Conservation (phyloP, 2,797 vertebrate species). For the Podarcis lilfordi region DNA sequence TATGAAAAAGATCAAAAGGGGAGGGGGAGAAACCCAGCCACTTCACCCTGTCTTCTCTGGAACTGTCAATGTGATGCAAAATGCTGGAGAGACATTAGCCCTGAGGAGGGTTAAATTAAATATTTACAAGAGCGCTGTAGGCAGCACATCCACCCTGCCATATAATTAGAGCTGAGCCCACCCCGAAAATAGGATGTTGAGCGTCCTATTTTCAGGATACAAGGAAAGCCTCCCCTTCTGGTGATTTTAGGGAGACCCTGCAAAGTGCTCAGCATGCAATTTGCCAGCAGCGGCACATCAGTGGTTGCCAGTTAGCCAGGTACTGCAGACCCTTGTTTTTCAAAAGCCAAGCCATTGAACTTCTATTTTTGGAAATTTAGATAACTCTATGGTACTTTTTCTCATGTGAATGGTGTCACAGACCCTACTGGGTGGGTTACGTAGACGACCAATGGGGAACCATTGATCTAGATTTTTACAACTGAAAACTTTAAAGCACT, state of each 20-base stretch:
- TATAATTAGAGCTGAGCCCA: not conserved
- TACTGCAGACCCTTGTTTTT: no score
- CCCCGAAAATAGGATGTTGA: not conserved
- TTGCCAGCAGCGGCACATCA: not conserved
- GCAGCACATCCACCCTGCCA: not conserved
- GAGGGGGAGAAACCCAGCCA: no score
- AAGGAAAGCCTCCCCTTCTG: not conserved
- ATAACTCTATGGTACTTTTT: no score
- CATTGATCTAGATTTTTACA: not conserved
- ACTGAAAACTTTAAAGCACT: not conserved
- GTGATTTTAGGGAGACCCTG: not conserved
- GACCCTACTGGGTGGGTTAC: no score
- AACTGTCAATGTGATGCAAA: not conserved
- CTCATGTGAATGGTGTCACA: no score
- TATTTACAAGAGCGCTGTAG: not conserved
- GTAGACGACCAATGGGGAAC: no score
- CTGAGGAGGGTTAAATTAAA: constrained; percentile 18
- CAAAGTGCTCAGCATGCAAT: not conserved
- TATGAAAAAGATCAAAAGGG: constrained; percentile 33
- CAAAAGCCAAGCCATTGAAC: no score
- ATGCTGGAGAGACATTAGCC: not conserved
- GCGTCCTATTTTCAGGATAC: not conserved
- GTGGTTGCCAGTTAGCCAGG: no score
- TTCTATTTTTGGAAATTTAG: no score
- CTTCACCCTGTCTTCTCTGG: not conserved